Conservation (phyloP, 2,113 vertebrate species). For the Neogale vison region DNA sequence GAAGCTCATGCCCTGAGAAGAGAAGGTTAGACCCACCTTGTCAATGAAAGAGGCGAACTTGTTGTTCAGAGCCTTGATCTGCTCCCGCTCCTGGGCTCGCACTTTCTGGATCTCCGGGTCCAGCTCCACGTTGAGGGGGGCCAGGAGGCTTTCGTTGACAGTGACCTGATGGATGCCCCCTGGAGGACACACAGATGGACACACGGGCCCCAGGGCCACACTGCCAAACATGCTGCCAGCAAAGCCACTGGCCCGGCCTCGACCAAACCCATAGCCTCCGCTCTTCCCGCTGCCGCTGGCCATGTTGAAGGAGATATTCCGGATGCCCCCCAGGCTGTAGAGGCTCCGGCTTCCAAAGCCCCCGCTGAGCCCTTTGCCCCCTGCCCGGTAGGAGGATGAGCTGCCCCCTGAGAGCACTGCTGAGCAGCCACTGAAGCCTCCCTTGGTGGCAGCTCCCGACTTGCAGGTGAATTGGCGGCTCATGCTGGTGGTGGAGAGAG, state of each 20-base stretch:
- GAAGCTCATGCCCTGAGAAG: neutral
- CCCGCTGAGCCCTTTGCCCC: conserved; percentile 60
- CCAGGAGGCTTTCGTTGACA: conserved; percentile 86
- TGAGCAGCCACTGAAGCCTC: conserved; percentile 72
- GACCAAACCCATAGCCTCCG: conserved; percentile 68
- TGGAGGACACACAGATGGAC: conserved; percentile 24
- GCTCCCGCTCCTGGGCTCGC: conserved; percentile 87
- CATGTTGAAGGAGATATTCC: conserved; percentile 66
- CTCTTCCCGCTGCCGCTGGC: conserved; percentile 72
- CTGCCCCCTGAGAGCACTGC: conserved; percentile 61
- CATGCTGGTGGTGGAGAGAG: conserved; percentile 63
- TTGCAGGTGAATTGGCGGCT: conserved; percentile 75
- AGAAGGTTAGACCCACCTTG: conserved; percentile 82
- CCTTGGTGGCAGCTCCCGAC: conserved; percentile 49
- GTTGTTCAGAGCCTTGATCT: conserved; percentile 90
- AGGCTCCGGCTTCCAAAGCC: conserved; percentile 72
- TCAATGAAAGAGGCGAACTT: conserved; percentile 88
- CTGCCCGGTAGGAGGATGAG: conserved; percentile 59
- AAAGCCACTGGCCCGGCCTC: conserved; percentile 68
- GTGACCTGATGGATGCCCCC: conserved; percentile 85
- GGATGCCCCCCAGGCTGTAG: conserved; percentile 62
- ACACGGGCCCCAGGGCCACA: conserved; percentile 62
- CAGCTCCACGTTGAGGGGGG: conserved; percentile 86
- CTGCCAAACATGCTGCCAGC: conserved; percentile 77
- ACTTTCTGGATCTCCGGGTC: conserved; percentile 87